phyloP scores from a whole-genome alignment of 2,797 vertebrate species.

The Pipistrellus pipistrellus region DNA sequence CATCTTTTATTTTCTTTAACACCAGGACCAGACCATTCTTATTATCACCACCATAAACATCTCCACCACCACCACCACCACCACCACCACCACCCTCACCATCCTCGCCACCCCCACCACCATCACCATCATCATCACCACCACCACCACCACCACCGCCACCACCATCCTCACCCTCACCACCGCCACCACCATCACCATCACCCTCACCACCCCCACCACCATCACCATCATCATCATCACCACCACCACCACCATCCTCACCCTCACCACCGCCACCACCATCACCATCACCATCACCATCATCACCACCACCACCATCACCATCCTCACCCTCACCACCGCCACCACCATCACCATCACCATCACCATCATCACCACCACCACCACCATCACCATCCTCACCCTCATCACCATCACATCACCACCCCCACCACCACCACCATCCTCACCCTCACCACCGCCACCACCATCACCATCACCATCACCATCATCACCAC shows the following conservation, averaged over 20 bases:
- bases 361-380: too few relatives aligned
- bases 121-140: background rate
- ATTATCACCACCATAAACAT: too few relatives aligned
- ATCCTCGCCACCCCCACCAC: rapidly evolving
- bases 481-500: too few relatives aligned
- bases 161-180: rapidly evolving
- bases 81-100: too few relatives aligned
- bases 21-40: too few relatives aligned
- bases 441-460: background rate
- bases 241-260: too few relatives aligned
- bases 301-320: too few relatives aligned
- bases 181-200: rapidly evolving
- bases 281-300: background rate
- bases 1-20: background rate
- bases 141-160: too few relatives aligned
- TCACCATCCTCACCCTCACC: rapidly evolving
- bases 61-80: too few relatives aligned
- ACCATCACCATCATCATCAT: too few relatives aligned
- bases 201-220: rapidly evolving
- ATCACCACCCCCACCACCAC: rapidly evolving
- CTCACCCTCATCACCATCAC: background rate
- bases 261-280: rapidly evolving
- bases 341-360: too few relatives aligned
- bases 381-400: rapidly evolving
- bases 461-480: too few relatives aligned